phyloP scores from a whole-genome alignment of 2,888 invertebrate genomes.

The Macrophya alboannulata region DNA sequence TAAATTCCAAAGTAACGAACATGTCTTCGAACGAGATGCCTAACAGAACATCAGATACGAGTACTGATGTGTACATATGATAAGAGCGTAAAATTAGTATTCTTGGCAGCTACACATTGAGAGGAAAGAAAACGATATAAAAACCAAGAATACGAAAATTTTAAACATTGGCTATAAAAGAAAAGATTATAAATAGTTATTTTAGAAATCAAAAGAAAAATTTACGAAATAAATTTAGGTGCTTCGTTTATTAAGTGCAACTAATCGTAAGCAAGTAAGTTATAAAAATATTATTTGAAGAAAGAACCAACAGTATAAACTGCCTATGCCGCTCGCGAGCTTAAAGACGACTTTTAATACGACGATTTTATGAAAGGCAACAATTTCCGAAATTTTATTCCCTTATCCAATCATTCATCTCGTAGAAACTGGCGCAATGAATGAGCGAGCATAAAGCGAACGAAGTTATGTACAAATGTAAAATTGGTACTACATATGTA shows the following conservation, averaged over 20 bases:
- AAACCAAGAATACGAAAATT: not conserved
- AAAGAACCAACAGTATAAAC: slow-evolving; percentile 8
- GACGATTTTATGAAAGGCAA: not conserved
- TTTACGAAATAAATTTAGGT: slow-evolving; percentile 29
- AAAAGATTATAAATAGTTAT: slow-evolving; percentile 28
- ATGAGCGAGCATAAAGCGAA: not conserved
- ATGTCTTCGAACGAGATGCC: not conserved
- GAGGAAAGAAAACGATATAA: not conserved
- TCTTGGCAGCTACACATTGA: not conserved
- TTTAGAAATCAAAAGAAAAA: slow-evolving; percentile 10
- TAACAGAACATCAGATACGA: not conserved
- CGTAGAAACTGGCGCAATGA: not conserved
- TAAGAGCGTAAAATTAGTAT: slow-evolving; percentile 25
- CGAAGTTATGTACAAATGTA: slow-evolving; percentile 42
- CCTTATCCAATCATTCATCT: not conserved
- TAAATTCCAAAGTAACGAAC: slow-evolving; percentile 3
- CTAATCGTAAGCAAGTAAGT: not conserved
- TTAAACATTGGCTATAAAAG: not conserved
- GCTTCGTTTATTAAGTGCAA: slow-evolving; percentile 8
- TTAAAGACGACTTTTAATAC: not conserved
- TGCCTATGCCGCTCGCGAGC: slow-evolving; percentile 3
- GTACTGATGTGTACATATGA: not conserved
- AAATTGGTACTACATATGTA: not conserved
- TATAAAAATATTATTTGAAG: slow-evolving; percentile 11
- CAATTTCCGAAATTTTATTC: not conserved